Evolutionary conservation across 1,140 invertebrate genomes (phyloP).

Genomic region (Drosophila tropicalis): DNA sequence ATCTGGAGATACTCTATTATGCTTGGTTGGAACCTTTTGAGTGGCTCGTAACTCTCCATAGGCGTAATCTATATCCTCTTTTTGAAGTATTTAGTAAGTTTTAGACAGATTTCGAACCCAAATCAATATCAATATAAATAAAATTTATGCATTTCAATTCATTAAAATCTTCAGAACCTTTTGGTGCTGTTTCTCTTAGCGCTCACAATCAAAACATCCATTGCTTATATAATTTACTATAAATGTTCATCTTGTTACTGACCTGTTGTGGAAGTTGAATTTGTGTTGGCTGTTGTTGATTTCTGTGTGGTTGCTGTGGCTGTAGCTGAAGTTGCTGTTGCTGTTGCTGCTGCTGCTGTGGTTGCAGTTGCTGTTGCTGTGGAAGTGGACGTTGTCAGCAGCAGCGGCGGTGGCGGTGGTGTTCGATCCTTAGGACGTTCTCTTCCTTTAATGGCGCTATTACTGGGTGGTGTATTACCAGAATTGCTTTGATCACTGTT

Average conservation of each 20-base stretch:
- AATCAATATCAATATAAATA: too few species aligned
- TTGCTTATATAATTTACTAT: too few species aligned
- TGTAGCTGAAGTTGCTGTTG: neutral
- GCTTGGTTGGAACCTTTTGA: too few species aligned
- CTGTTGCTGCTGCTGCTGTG: neutral
- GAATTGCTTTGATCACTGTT: slow-evolving; percentile 28
- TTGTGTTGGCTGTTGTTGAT: slow-evolving; percentile 12
- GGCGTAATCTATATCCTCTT: too few species aligned
- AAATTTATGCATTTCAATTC: too few species aligned
- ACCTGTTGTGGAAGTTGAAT: slow-evolving; percentile 31
- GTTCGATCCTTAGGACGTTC: slow-evolving; percentile 25
- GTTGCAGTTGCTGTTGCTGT: neutral
- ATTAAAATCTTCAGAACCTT: too few species aligned
- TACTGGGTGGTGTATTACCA: slow-evolving; percentile 13
- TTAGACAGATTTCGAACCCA: too few species aligned
- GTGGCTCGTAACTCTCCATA: too few species aligned
- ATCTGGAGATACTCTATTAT: too few species aligned
- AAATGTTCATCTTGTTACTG: neutral
- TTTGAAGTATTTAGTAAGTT: too few species aligned
- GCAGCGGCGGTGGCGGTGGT: slow-evolving; percentile 41
- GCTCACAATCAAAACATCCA: too few species aligned
- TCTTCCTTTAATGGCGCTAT: slow-evolving; percentile 23
- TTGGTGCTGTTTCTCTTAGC: too few species aligned
- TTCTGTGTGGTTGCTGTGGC: slow-evolving; percentile 36
- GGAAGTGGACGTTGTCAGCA: slow-evolving; percentile 22